These are phyloP conservation scores for Cololabis saira DNA, from an alignment of 2,113 vertebrate species.

Conservation along the genomic window DNA sequence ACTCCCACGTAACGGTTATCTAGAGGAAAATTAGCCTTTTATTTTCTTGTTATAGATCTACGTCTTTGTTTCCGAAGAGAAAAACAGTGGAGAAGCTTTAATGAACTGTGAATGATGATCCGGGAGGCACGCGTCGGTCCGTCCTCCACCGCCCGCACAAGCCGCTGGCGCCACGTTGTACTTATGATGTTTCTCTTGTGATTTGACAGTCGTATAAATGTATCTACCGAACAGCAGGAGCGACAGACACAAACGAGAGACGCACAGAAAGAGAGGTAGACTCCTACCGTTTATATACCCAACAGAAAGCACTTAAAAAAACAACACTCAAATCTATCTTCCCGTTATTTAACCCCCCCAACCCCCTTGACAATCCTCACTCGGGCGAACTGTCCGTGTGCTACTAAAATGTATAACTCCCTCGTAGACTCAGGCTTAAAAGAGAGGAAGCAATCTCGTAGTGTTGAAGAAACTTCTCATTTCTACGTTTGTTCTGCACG, in stretches of 20 bases:
- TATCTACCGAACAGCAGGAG: constrained; percentile 75
- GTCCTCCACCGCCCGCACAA: neutral
- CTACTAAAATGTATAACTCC: constrained; percentile 67
- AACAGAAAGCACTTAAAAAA: constrained; percentile 86
- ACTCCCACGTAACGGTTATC: constrained; percentile 59
- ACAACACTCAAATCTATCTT: constrained; percentile 63
- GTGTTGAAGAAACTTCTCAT: constrained; percentile 44
- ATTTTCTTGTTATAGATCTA: constrained; percentile 84
- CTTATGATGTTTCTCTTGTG: constrained; percentile 74
- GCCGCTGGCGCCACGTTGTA: constrained; percentile 61
- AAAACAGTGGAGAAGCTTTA: constrained; percentile 84
- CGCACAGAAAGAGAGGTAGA: constrained; percentile 50
- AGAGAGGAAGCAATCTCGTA: constrained; percentile 52
- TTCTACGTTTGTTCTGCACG: constrained; percentile 7
- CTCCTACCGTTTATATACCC: constrained; percentile 59
- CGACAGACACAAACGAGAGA: constrained; percentile 50
- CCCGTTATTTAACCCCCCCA: constrained; percentile 63
- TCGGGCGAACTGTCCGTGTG: constrained; percentile 76
- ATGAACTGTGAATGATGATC: constrained; percentile 82
- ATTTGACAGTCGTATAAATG: constrained; percentile 71
- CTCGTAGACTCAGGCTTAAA: constrained; percentile 73
- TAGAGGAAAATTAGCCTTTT: constrained; percentile 77
- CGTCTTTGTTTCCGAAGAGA: constrained; percentile 69
- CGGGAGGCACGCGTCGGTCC: constrained; percentile 28
- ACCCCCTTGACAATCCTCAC: constrained; percentile 89